Evolutionary conservation across 2,797 vertebrate genomes (phyloP), one percentile per base, ranked within the genome.

Genomic region (Ptychobarbus kaznakovi): DNA sequence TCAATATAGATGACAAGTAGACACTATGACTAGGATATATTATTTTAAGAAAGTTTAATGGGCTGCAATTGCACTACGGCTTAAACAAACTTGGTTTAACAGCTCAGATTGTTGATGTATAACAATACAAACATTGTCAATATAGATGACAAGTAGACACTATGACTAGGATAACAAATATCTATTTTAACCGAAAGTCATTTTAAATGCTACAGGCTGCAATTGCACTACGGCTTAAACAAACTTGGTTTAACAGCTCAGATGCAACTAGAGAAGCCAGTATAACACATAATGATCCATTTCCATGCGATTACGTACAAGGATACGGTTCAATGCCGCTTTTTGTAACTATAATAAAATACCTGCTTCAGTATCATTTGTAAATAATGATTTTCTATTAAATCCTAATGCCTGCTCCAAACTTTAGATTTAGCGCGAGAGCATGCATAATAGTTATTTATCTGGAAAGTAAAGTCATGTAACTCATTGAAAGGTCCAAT

Each of bases 381-480:
- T 10, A 77, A 77, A 42, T 61, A 77, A 61, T 77, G 53, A 77
- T 51, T 80, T 80, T 49, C 25, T 16, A 15, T 44, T 58, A n/a
- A 22, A 58, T 58, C 49, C 20, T 58, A 78, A 63, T 61, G 38
- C 38, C 42, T 49, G 61, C 25, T 80, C 44, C 32, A 38, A 56
- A 70, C 20, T 70, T 81, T 53, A 70, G 44, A 53, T 70, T 58
- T 38, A 69, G 8, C 63, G 66, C 0, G 11, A 76, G 18, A 1
- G 35, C 32, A 18, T 56, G 22, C 49, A 42, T 70, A 69, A 81
- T 4, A 11, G 22, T 69, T 42, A 70, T 81, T 70, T 70, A 42
- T 81, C 22, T 16, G 35, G 7, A 42, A 32, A 81, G 68, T 28
- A 28, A 69, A 53, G 28, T 20, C 35, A 70, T 25, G 49, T 28